A percentile compares a stretch with the other conserved stretches of the same genome.
Conservation (phyloP, 2,888 invertebrate species). For the Ditylenchus weischeri region DNA sequence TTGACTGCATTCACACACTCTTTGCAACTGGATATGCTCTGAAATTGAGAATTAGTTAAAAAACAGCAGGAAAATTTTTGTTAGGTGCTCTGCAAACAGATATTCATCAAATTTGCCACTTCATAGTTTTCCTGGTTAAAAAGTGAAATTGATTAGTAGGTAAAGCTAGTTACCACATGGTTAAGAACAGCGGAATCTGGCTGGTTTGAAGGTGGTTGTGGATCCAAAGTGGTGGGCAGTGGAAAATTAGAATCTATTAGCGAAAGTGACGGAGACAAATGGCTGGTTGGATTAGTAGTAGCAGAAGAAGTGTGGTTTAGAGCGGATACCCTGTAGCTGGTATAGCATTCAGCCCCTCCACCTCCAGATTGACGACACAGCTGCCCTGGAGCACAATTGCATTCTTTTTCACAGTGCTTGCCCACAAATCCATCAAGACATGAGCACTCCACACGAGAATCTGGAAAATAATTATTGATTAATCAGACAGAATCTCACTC, state of each 20-base stretch:
- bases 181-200: not conserved
- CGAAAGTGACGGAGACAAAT: not conserved
- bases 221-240: no score
- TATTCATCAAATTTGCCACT: no score
- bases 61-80: no score
- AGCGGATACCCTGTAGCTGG: no score
- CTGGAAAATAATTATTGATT: conserved; percentile 31
- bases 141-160: not conserved
- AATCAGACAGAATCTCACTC: not conserved
- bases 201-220: not conserved
- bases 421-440: conserved; percentile 5
- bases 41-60: conserved; percentile 6
- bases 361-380: conserved; percentile 10
- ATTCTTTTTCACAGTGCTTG: conserved; percentile 13
- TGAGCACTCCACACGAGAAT: conserved; percentile 26
- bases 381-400: conserved; percentile 11
- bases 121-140: not conserved
- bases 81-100: no score
- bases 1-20: conserved; percentile 32
- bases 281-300: not conserved
- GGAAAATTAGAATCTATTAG: no score
- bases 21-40: conserved; percentile 34
- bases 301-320: not conserved
- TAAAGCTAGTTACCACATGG: not conserved
- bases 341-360: no score